These are phyloP conservation scores for Aphelenchoides avenae DNA, from an alignment of 1,140 invertebrate genomes.

Conservation along the genomic window DNA sequence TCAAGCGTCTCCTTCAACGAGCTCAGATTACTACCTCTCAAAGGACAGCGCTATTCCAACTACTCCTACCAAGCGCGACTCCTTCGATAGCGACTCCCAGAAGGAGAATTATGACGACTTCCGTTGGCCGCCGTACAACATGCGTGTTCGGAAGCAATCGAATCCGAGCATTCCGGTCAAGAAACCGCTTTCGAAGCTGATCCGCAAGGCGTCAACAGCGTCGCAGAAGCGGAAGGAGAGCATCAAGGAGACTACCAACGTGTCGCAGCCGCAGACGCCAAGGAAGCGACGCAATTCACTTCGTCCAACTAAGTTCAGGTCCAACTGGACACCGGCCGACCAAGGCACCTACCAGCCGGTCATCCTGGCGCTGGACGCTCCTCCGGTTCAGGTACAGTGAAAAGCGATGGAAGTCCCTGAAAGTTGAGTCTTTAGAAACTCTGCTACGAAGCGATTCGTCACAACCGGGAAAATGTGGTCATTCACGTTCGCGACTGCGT, in stretches of 20 bases:
- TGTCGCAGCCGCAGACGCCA: neutral
- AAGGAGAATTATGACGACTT: too few relatives aligned
- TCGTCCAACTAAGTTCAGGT: constrained; percentile 9
- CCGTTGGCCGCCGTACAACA: constrained; percentile 8
- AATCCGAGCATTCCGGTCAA: neutral
- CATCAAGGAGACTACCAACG: constrained; percentile 3
- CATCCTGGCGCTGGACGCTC: constrained; percentile 4
- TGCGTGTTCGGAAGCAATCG: constrained; percentile 2
- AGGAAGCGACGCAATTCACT: constrained; percentile 10
- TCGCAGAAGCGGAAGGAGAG: too few relatives aligned
- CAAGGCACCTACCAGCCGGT: neutral
- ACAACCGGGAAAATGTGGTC: constrained; percentile 22
- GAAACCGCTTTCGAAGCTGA: constrained; percentile 9
- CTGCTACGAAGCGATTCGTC: constrained; percentile 28
- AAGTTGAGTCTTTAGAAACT: too few relatives aligned
- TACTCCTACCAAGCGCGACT: neutral
- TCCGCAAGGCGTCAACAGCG: constrained; percentile 9
- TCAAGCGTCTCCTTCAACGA: neutral
- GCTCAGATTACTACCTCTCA: neutral
- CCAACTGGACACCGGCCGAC: constrained; percentile 27
- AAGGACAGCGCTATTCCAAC: neutral
- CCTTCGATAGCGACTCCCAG: too few relatives aligned
- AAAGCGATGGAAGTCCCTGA: too few relatives aligned
- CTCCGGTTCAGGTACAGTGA: too few relatives aligned
- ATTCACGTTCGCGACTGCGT: constrained; percentile 29